Conservation (phyloP, 2,888 invertebrate genomes). For the Chalcosyrphus nemorum region DNA sequence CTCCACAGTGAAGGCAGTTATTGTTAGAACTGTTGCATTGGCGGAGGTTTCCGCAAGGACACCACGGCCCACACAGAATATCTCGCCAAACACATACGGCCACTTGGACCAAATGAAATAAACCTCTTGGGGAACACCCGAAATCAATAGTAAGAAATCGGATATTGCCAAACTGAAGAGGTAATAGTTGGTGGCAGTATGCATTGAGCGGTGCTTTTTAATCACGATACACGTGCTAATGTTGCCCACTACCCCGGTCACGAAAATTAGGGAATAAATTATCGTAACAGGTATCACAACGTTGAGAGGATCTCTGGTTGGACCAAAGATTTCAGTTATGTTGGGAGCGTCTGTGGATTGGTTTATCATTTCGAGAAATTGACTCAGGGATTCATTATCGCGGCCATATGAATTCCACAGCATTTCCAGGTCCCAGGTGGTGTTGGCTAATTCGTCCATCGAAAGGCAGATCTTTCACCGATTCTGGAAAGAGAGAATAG, state of each 20-base stretch:
- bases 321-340: slow-evolving; percentile 75
- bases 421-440: slow-evolving; percentile 57
- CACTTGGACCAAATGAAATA: slow-evolving; percentile 90
- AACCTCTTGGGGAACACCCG: slow-evolving; percentile 89
- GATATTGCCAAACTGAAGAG: slow-evolving; percentile 93
- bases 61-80: slow-evolving; percentile 90
- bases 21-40: slow-evolving; percentile 90
- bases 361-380: slow-evolving; percentile 51
- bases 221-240: slow-evolving; percentile 93
- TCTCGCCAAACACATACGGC: slow-evolving; percentile 90
- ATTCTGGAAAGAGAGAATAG: slow-evolving; percentile 34
- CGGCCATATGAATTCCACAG: slow-evolving; percentile 48
- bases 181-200: slow-evolving; percentile 91
- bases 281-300: slow-evolving; percentile 89
- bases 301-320: slow-evolving; percentile 85
- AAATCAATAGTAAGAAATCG: slow-evolving; percentile 88
- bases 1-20: slow-evolving; percentile 93
- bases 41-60: slow-evolving; percentile 91
- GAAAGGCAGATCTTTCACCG: not conserved
- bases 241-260: slow-evolving; percentile 91
- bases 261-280: slow-evolving; percentile 89
- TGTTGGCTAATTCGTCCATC: slow-evolving; percentile 58
- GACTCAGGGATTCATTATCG: slow-evolving; percentile 42
- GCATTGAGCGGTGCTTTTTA: slow-evolving; percentile 91
- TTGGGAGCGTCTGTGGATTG: slow-evolving; percentile 42